Base-by-base conservation (phyloP, 2,113 vertebrate genomes). In the Cololabis saira region DNA sequence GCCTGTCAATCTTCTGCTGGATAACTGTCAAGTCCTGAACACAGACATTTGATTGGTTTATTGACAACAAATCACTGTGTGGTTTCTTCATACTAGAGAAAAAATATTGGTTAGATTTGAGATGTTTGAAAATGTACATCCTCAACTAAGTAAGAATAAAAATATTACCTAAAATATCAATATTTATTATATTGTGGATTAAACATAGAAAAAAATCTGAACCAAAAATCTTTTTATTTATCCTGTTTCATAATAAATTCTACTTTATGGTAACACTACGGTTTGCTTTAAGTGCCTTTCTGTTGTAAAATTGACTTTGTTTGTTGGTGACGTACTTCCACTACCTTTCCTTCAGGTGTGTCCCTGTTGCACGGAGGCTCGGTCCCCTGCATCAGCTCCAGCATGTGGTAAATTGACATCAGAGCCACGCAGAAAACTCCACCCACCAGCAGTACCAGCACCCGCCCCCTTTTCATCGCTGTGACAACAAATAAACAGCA, bases 1-100 rank as follows among this genome's bases (percentile, higher is more conserved):
- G 87, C 59, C 94, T 93, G 78, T 97, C 95, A 67, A 98, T 97
- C 93, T 96, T 97, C 80, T 95, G 92, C 91, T 95, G 95, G 66
- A 98, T 89, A 87, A 93, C 91, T 63, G 91, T 94, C 80, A 98
- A 91, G 18, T 97, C 95, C 96, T 98, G 42, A 9, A 45, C 19
- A 80, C 5, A 60, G 55, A 74, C 3, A 55, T 22, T 0, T 47
- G 11, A 70, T 50, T 60, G 17, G 33, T 27, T 67, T 1, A 18
- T 50, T 45, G 37, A n/a, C 43, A 45, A 7, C 43, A 8, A 6
- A 45, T 4, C 1, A 3, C 5, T 14, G 43, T 45, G 6, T 17
- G 24, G 24, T 27, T 27, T 27, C n/a, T n/a, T n/a, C n/a, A n/a
- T n/a, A n/a, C n/a, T n/a, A n/a, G n/a, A n/a, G n/a, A n/a, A n/a